phyloP scores from a whole-genome alignment of 2,113 vertebrate species.

The Peromyscus leucopus region DNA sequence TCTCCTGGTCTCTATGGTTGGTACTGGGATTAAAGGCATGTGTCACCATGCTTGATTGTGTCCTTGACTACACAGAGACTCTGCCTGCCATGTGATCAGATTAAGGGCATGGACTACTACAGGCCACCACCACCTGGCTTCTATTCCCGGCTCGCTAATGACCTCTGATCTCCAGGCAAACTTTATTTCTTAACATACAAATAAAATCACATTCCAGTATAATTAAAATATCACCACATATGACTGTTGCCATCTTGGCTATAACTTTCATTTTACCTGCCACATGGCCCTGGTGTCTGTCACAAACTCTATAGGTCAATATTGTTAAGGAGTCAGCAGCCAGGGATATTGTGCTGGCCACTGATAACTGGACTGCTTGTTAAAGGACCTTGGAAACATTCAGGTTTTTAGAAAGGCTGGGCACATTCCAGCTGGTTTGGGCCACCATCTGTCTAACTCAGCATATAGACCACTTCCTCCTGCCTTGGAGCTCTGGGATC shows the following conservation, averaged over 20 bases:
- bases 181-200: too few species aligned
- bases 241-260: neutral
- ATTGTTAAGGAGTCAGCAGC: neutral
- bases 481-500: neutral
- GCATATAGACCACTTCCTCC: neutral
- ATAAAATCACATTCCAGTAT: too few species aligned
- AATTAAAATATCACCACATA: too few species aligned
- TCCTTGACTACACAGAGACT: too few species aligned
- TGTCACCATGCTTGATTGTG: too few species aligned
- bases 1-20: too few species aligned
- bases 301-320: neutral
- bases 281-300: neutral
- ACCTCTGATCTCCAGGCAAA: too few species aligned
- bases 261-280: neutral
- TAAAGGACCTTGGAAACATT: neutral
- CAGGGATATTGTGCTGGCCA: neutral
- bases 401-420: neutral
- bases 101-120: too few species aligned
- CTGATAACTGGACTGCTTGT: neutral
- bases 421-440: neutral
- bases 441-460: neutral
- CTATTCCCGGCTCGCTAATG: too few species aligned
- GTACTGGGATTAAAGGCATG: too few species aligned
- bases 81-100: too few species aligned
- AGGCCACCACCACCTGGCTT: too few species aligned